Percentiles rank a stretch among this genome's conserved stretches.
Conservation (phyloP, 2,797 vertebrate species). For the Sebastes cheni region DNA sequence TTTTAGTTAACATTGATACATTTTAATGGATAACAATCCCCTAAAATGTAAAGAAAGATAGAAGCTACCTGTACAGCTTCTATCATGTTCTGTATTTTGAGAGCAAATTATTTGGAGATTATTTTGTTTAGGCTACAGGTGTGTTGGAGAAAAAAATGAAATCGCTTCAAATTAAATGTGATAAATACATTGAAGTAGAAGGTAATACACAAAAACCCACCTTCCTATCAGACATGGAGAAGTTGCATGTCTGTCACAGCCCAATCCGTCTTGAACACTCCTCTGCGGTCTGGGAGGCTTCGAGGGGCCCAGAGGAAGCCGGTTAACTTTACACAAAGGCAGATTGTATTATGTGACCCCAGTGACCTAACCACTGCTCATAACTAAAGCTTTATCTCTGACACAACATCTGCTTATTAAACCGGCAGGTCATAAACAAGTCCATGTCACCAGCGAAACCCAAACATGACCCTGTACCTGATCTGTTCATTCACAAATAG, state of each 20-base stretch:
- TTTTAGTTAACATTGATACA: neutral
- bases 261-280: neutral
- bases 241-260: neutral
- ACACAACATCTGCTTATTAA: conserved; percentile 64
- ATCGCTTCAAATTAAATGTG: neutral
- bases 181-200: neutral
- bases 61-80: neutral
- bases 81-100: neutral
- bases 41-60: neutral
- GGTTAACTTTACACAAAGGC: conserved; percentile 64
- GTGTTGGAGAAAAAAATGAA: neutral
- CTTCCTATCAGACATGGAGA: neutral
- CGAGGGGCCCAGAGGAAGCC: conserved; percentile 74
- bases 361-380: conserved; percentile 41
- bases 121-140: neutral
- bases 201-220: no score
- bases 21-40: neutral
- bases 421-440: conserved; percentile 24
- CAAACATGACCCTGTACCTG: neutral
- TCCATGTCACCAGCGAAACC: neutral
- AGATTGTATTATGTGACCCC: conserved; percentile 54
- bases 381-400: conserved; percentile 62
- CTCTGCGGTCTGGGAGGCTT: conserved; percentile 26
- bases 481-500: neutral
- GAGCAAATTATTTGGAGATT: neutral